Percentiles rank a stretch among this genome's conserved stretches.
Evolutionary conservation across 2,113 vertebrate genomes (phyloP).

Genomic region (Colinus virginianus): DNA sequence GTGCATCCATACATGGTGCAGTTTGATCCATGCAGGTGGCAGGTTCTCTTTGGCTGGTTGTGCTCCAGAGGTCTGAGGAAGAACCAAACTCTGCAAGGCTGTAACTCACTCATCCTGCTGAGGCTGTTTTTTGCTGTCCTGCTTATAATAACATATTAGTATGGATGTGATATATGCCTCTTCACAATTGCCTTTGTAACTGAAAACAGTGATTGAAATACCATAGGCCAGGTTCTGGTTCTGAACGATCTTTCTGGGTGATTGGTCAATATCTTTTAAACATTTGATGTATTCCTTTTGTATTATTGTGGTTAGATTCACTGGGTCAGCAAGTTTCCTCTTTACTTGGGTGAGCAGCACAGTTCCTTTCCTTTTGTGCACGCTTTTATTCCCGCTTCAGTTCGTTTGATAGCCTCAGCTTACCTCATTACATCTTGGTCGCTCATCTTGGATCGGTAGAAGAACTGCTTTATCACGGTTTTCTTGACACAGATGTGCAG

Average conservation of each 20-base stretch:
- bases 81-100: neutral
- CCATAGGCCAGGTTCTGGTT: neutral
- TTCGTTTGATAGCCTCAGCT: neutral
- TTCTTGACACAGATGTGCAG: conserved; percentile 24
- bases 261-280: neutral
- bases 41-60: neutral
- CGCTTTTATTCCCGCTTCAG: neutral
- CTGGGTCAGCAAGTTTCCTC: neutral
- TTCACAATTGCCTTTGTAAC: accelerated
- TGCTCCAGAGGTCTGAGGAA: neutral
- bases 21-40: no score
- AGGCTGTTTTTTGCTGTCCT: neutral
- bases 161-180: neutral
- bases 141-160: neutral
- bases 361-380: neutral
- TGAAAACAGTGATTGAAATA: neutral
- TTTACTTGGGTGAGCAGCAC: neutral
- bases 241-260: neutral
- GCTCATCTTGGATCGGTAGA: neutral
- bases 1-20: neutral
- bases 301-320: neutral
- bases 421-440: neutral
- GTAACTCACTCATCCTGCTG: neutral
- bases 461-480: conserved; percentile 16
- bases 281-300: neutral